A percentile compares a stretch with the other conserved stretches of the same genome.
Evolutionary conservation across 2,888 invertebrate species (phyloP).

Genomic region (Sesia apiformis): DNA sequence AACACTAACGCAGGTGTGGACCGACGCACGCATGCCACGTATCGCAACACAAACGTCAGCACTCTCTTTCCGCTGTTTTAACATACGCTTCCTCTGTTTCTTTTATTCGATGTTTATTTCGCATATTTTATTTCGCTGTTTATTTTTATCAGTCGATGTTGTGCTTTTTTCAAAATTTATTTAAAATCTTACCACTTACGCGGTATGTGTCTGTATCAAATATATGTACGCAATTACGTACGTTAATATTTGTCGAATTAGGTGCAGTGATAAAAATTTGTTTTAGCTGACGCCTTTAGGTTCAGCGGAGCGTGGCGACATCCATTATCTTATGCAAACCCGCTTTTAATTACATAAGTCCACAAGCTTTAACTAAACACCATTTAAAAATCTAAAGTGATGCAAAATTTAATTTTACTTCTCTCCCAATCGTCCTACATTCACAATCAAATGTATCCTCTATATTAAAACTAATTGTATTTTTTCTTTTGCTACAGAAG

Average conservation of each 20-base stretch:
- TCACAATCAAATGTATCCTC: no score
- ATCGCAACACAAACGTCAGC: slow-evolving; percentile 17
- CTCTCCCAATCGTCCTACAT: no score
- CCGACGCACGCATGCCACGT: slow-evolving; percentile 32
- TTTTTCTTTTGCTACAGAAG: slow-evolving; percentile 53
- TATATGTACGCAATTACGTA: no score
- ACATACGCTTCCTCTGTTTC: slow-evolving; percentile 30
- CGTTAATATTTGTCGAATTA: no score
- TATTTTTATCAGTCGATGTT: neutral
- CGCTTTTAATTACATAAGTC: neutral
- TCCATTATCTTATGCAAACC: slow-evolving; percentile 52
- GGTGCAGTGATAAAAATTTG: no score
- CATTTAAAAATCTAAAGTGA: no score
- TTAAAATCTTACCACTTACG: no score
- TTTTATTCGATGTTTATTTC: slow-evolving; percentile 13
- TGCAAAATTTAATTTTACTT: no score
- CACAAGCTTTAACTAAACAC: neutral
- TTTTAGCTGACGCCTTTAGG: neutral
- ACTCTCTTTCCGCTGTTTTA: slow-evolving; percentile 21
- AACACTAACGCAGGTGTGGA: slow-evolving; percentile 37
- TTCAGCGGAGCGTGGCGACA: slow-evolving; percentile 31
- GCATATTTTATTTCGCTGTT: slow-evolving; percentile 1
- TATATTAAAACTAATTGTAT: neutral
- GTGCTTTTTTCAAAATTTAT: slow-evolving; percentile 2
- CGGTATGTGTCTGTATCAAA: no score